Percentiles rank a stretch among this genome's conserved stretches.
These are phyloP conservation scores for Zhuqinia jingwanae DNA, from an alignment of 2,888 invertebrate species.

Conservation along the genomic window DNA sequence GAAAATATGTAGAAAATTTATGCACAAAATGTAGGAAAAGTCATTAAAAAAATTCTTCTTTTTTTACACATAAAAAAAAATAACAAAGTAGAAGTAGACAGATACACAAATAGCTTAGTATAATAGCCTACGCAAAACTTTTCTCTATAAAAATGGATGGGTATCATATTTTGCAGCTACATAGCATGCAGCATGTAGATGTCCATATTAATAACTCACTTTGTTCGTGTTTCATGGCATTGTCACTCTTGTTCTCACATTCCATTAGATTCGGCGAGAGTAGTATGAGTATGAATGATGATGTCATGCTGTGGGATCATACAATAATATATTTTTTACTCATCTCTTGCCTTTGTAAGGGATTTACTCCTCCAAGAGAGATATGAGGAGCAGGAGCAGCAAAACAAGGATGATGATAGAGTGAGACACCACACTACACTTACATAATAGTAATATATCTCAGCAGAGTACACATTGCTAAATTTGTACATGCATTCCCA, in stretches of 20 bases:
- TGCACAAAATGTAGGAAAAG: too few species aligned
- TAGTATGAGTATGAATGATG: slow-evolving; percentile 43
- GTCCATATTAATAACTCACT: slow-evolving; percentile 24
- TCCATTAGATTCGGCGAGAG: slow-evolving; percentile 28
- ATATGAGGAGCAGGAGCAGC: neutral
- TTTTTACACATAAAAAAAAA: too few species aligned
- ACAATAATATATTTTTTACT: too few species aligned
- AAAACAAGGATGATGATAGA: neutral
- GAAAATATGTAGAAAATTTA: too few species aligned
- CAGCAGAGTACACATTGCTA: neutral
- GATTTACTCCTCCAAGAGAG: slow-evolving; percentile 29
- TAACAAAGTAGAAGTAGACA: too few species aligned
- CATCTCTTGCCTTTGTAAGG: neutral
- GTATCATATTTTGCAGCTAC: neutral
- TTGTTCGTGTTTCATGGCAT: slow-evolving; percentile 22
- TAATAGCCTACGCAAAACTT: too few species aligned
- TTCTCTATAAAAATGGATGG: too few species aligned
- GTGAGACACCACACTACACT: too few species aligned
- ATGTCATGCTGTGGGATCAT: slow-evolving; percentile 54
- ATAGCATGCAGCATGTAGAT: neutral
- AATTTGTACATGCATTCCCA: slow-evolving; percentile 13
- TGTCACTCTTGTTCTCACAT: slow-evolving; percentile 30
- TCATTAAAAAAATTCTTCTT: too few species aligned
- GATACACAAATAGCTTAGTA: too few species aligned
- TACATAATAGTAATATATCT: too few species aligned